phyloP scores from a whole-genome alignment of 2,888 invertebrate genomes.

The Rapana venosa region DNA sequence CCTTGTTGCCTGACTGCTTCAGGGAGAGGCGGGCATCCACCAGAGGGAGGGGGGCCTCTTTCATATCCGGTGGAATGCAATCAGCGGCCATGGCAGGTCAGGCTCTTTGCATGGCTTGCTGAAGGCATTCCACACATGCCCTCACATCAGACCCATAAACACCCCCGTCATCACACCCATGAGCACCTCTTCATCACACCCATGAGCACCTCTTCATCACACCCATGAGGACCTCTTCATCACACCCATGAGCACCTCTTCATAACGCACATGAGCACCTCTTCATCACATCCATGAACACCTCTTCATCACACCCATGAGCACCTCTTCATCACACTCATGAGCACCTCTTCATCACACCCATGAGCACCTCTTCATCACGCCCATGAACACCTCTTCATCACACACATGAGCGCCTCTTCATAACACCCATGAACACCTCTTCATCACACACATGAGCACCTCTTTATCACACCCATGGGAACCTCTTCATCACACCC shows the following conservation, averaged over 20 bases:
- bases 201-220: not conserved
- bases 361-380: not conserved
- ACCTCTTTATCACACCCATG: not conserved
- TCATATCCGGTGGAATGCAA: conserved; percentile 35
- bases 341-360: not conserved
- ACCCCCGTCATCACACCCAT: too few species aligned
- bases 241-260: too few species aligned
- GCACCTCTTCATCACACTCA: not conserved
- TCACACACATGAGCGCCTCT: too few species aligned
- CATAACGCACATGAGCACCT: too few species aligned
- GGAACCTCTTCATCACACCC: too few species aligned
- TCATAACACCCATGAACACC: too few species aligned
- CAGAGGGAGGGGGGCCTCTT: not conserved
- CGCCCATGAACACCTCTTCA: not conserved
- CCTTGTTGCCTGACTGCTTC: too few species aligned
- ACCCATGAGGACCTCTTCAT: not conserved
- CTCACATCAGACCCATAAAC: conserved; percentile 10
- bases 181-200: not conserved
- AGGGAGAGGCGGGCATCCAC: not conserved
- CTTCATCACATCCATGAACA: not conserved
- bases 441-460: not conserved
- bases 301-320: not conserved
- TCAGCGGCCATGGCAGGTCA: not conserved
- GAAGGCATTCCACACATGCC: not conserved
- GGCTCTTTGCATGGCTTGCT: not conserved